phyloP scores from a whole-genome alignment of 1,140 invertebrate species.

The Ephestia elutella region DNA sequence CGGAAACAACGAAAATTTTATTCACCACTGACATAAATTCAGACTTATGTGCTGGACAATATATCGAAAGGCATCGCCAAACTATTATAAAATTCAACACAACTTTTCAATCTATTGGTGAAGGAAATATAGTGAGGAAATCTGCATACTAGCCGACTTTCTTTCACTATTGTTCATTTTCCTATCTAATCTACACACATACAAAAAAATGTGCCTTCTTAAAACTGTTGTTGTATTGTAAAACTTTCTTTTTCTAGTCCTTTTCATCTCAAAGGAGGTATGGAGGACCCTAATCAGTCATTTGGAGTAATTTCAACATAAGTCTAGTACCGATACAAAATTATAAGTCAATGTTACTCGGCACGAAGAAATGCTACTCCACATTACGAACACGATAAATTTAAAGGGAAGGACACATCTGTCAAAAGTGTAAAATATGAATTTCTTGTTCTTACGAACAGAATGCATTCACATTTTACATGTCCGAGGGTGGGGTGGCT shows the following conservation, averaged over 20 bases:
- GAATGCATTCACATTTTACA: slow-evolving; percentile 23
- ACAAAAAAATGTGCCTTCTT: no score
- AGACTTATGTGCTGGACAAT: not conserved
- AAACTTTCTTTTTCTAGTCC: no score
- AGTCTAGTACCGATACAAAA: not conserved
- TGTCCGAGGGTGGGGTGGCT: not conserved
- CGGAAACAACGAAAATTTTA: slow-evolving; percentile 57
- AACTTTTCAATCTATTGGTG: not conserved
- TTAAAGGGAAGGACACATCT: slow-evolving; percentile 60
- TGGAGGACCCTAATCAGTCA: no score
- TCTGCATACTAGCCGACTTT: no score
- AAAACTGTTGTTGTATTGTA: no score
- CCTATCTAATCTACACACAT: no score
- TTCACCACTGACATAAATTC: slow-evolving; percentile 12
- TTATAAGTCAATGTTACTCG: slow-evolving; percentile 6
- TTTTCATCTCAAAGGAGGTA: no score
- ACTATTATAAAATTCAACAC: not conserved
- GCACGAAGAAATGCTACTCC: slow-evolving; percentile 51
- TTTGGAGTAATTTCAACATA: no score
- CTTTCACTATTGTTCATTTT: no score
- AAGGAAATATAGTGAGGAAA: no score
- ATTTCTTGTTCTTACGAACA: slow-evolving; percentile 60
- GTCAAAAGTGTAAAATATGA: slow-evolving; percentile 72
- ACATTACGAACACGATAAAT: slow-evolving; percentile 65
- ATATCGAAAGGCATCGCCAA: no score